Base-by-base conservation (phyloP, 2,113 vertebrate genomes). In the Stegastes partitus region DNA sequence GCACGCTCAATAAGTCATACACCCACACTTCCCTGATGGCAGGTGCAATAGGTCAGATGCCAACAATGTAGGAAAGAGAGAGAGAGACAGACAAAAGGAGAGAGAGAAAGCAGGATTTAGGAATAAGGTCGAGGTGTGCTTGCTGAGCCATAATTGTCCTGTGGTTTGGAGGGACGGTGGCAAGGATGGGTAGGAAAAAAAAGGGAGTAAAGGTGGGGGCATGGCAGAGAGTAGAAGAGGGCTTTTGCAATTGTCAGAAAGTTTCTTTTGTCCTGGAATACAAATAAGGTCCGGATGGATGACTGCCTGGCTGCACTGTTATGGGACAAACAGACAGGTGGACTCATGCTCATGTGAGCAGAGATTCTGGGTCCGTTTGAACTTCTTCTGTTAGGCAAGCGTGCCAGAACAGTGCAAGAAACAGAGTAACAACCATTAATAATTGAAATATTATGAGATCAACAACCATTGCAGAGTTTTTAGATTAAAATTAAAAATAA, bases 11-110 rank as follows among this genome's bases (percentile, higher is more conserved):
- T 87, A 87, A 89, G 83, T 84, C 83, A 86, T 77, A 80, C 73
- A 59, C 77, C 79, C 78, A 61, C 82, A 77, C 79, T 87, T 82
- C 78, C 78, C 78, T 89, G 83, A 88, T 91, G 89, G 86, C 90
- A 81, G 75, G 83, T 64, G 84, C 83, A 82, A 85, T 78, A 87
- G 85, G 85, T 85, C 85, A 86, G 65, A 49, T 22, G 53, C 81
- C 84, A 87, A 84, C 83, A 68, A 78, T 78, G 68, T 49, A 50
- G 75, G 26, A 42, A 67, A 71, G 11, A 76, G 61, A 67, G 59
- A 70, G 47, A 59, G 23, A 39, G 47, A 23, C 6, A 44, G 28
- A 26, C 42, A 56, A 42, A 76, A 50, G 23, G 59, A 57, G 47
- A 23, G 37, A 1, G 34, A 79, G 69, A 70, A 22, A 57, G 73